Evolutionary conservation across 53 echinoderm and acorn worm genomes (phyloP).

Genomic region (Paracentrotus lividus): DNA sequence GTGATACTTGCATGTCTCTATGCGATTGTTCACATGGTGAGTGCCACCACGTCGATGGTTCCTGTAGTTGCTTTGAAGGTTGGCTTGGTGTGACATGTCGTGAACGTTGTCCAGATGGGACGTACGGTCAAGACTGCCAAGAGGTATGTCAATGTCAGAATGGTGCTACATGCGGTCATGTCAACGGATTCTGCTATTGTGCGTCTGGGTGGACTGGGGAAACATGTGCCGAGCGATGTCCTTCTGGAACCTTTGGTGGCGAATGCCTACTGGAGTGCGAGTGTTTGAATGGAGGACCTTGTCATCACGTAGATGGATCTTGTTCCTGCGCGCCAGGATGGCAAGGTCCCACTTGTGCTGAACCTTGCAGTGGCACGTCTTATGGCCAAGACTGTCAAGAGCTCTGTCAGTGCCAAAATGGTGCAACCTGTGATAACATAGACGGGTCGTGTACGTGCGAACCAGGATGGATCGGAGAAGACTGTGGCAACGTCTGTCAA

Average conservation of each 20-base stretch:
- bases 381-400: conserved; percentile 72
- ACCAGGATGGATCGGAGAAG: conserved; percentile 72
- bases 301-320: conserved; percentile 73
- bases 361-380: conserved; percentile 69
- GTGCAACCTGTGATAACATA: conserved; percentile 61
- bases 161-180: conserved; percentile 69
- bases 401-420: conserved; percentile 76
- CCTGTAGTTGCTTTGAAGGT: conserved; percentile 44
- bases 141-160: conserved; percentile 74
- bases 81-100: conserved; percentile 11
- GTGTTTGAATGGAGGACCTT: conserved; percentile 75
- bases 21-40: conserved; percentile 87
- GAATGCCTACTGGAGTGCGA: conserved; percentile 72
- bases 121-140: conserved; percentile 73
- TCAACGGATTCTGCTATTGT: conserved; percentile 80
- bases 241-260: conserved; percentile 66
- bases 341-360: conserved; percentile 70
- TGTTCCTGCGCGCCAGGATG: conserved; percentile 82
- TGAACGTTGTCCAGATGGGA: conserved; percentile 77
- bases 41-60: conserved; percentile 72
- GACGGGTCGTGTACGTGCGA: conserved; percentile 78
- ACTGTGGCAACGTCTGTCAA: conserved; percentile 66
- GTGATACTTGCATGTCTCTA: conserved; percentile 65
- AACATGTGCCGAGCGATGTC: conserved; percentile 69
- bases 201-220: conserved; percentile 77